Evolutionary conservation across 2,113 vertebrate species (phyloP).

Genomic region (Passer domesticus): DNA sequence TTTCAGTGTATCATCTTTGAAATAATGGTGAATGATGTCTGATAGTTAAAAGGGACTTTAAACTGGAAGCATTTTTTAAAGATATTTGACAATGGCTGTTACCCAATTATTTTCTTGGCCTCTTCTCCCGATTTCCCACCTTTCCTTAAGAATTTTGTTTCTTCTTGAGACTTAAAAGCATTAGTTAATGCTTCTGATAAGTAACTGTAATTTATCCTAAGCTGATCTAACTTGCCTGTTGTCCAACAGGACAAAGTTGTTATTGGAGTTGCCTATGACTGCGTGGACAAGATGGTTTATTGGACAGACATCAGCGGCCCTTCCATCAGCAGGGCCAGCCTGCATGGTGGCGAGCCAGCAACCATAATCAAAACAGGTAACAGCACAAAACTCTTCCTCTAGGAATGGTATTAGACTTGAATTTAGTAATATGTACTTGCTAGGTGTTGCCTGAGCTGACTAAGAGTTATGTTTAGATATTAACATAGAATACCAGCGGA

Average conservation of each 20-base stretch:
- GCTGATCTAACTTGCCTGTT: slow-evolving; percentile 19
- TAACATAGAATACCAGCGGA: background rate
- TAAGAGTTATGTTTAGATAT: background rate
- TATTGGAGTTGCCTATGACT: slow-evolving; percentile 91
- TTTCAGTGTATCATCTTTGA: background rate
- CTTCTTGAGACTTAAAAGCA: background rate
- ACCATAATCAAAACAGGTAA: slow-evolving; percentile 84
- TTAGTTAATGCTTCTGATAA: background rate
- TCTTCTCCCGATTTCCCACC: background rate
- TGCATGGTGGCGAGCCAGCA: slow-evolving; percentile 83
- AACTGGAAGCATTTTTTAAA: background rate
- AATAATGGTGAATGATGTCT: background rate
- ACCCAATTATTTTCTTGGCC: background rate
- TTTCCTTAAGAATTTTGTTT: background rate
- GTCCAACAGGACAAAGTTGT: slow-evolving; percentile 85
- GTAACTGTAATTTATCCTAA: background rate
- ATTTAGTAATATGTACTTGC: background rate
- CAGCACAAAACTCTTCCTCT: background rate
- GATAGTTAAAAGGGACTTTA: background rate
- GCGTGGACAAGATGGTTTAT: slow-evolving; percentile 89
- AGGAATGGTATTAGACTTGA: background rate
- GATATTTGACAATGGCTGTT: background rate
- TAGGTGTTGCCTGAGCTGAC: background rate
- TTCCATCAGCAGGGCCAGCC: slow-evolving; percentile 86
- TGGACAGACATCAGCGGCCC: slow-evolving; percentile 92